Evolutionary conservation across 2,888 invertebrate species (phyloP), one percentile per base, ranked within the genome.

Genomic region (Lepeophtheirus nordmannii): DNA sequence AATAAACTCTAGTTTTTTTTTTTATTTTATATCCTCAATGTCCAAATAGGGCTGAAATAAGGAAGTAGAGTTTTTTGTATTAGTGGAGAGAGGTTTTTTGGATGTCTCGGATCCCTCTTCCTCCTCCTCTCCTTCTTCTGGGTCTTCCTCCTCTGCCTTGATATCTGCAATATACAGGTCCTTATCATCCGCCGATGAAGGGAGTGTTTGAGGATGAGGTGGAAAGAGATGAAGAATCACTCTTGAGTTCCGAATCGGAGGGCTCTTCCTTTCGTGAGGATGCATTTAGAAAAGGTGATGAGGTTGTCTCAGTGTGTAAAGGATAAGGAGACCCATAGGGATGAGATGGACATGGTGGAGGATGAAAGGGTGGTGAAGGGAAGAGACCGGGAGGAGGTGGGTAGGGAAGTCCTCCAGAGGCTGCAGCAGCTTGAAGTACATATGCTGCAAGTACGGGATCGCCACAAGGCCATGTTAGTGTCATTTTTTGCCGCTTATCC

Each of bases 401-500:
- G 62, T 72, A 71, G 62, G 82, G 81, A 11, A 83, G 83, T 11
- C 83, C 82, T 3, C 84, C 85, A 10, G 73, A 70, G 10, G 87
- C 87, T 39, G 75, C 74, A 0, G 89, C 89, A 0, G 93, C 92
- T 73, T 93, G 92, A 1, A 92, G 81, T 10, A 94, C 82, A 41
- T 92, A 87, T 1, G 93, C 93, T 8, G 93, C 92, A 72, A 96
- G 84, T 0, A 90, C 86, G 0, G 94, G 93, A 73, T 96, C 94
- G 0, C 89, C 86, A 76, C 92, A 91, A 0, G 94, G 94, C 94
- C 96, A 96, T 0, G 89, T 86, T 71, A 94, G 84, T 0, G 93
- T 89, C 75, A 93, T 86, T 17, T 92, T 81, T 74, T 97, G 96
- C 0, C 97, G 82, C 73, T 98, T 97, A 79, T 97, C 96, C 74